phyloP scores from a whole-genome alignment of 2,113 vertebrate species.

The Thermophis baileyi region DNA sequence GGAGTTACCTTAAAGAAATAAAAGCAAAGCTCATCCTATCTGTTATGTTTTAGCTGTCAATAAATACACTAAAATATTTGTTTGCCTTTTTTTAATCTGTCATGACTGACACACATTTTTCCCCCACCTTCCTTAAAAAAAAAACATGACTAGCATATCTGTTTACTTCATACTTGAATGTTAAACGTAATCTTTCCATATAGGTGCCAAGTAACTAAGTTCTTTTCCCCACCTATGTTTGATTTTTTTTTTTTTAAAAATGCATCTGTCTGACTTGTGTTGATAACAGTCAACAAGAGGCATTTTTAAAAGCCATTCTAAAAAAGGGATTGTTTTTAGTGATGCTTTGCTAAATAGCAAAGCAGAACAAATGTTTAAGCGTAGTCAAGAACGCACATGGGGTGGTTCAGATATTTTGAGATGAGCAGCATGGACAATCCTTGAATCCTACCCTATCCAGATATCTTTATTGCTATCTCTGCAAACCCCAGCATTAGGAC shows the following conservation, averaged over 20 bases:
- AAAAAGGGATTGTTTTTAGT: background rate
- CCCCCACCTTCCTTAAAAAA: background rate
- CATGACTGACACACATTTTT: fast-evolving
- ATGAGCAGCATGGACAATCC: background rate
- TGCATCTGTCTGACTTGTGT: background rate
- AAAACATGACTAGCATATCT: background rate
- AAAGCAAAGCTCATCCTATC: constrained; percentile 14
- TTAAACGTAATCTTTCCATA: background rate
- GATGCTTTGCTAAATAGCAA: background rate
- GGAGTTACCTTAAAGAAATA: constrained; percentile 6
- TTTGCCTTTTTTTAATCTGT: background rate
- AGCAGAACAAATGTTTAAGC: background rate
- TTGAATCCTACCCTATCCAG: background rate
- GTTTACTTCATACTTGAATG: background rate
- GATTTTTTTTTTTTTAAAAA: background rate
- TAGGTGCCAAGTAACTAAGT: background rate
- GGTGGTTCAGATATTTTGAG: background rate
- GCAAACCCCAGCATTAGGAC: background rate
- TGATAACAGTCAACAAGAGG: background rate
- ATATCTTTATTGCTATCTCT: background rate
- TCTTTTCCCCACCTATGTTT: background rate
- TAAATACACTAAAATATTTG: background rate
- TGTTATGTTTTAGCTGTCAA: constrained; percentile 4
- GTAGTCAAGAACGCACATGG: background rate
- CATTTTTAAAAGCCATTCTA: background rate